phyloP scores from a whole-genome alignment of 2,113 vertebrate genomes.

The Xiphophorus maculatus region DNA sequence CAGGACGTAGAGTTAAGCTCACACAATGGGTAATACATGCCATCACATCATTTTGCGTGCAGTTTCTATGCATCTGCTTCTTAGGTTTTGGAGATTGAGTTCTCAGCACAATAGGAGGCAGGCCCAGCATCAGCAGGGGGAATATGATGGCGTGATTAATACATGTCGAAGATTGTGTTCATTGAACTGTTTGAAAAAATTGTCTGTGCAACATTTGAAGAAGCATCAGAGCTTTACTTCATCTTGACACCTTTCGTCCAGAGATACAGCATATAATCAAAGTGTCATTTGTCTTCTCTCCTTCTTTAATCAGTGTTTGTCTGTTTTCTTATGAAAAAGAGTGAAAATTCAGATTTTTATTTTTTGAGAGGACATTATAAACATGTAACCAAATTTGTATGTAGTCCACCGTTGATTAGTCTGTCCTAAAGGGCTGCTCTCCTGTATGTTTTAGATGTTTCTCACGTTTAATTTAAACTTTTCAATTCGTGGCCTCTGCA shows the following conservation, averaged over 20 bases:
- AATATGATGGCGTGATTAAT: too few species aligned
- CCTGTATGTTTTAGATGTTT: background rate
- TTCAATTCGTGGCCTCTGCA: background rate
- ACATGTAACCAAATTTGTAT: background rate
- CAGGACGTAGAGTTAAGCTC: background rate
- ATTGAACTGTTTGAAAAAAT: too few species aligned
- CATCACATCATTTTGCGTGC: background rate
- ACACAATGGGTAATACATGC: constrained; percentile 4
- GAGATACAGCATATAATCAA: too few species aligned
- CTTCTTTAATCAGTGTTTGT: too few species aligned
- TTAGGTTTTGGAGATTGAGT: background rate
- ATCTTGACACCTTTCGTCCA: too few species aligned
- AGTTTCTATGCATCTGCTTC: background rate
- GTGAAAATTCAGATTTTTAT: too few species aligned
- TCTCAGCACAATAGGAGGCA: background rate
- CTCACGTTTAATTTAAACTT: background rate
- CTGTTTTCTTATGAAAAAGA: too few species aligned
- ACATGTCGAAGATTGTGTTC: too few species aligned
- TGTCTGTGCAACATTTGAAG: too few species aligned
- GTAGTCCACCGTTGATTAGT: background rate
- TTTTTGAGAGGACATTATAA: background rate
- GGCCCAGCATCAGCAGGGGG: too few species aligned
- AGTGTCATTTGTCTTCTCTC: too few species aligned
- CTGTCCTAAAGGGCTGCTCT: background rate
- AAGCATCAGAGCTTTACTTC: too few species aligned